A percentile compares a stretch with the other conserved stretches of the same genome.
Evolutionary conservation across 2,888 invertebrate genomes (phyloP).

Genomic region (Melanostoma scalare): DNA sequence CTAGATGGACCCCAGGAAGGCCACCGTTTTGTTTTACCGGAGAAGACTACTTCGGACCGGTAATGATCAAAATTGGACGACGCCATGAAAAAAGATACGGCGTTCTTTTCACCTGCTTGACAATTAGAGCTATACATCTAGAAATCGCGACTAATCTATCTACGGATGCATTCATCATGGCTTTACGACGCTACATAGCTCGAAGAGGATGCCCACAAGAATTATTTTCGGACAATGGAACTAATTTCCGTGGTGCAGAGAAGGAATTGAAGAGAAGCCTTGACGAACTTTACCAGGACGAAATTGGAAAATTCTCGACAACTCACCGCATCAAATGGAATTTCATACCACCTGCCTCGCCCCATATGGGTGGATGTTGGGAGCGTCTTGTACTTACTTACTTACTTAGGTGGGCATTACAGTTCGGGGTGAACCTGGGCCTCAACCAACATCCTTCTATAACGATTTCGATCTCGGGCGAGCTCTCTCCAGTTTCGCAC

Average conservation of each 20-base stretch:
- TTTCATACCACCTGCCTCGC: conserved; percentile 70
- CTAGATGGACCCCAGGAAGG: conserved; percentile 5
- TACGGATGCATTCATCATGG: conserved; percentile 46
- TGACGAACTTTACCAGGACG: conserved; percentile 5
- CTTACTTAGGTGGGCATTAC: too few relatives aligned
- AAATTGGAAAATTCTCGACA: conserved; percentile 6
- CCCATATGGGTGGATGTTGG: conserved; percentile 50
- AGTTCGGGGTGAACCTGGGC: too few relatives aligned
- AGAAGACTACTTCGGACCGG: conserved; percentile 49
- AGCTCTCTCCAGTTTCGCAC: too few relatives aligned
- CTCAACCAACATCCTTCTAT: too few relatives aligned
- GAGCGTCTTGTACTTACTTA: too few relatives aligned
- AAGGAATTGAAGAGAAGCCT: background rate
- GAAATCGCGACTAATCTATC: conserved; percentile 36
- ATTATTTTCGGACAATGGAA: conserved; percentile 42
- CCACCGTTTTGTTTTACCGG: conserved; percentile 44
- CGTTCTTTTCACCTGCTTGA: conserved; percentile 54
- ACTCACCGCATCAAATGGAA: conserved; percentile 56
- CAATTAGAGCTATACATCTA: conserved; percentile 40
- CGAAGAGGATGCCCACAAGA: conserved; percentile 37
- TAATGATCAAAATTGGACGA: conserved; percentile 35
- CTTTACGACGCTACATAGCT: conserved; percentile 32
- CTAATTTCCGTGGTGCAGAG: conserved; percentile 17
- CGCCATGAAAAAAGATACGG: conserved; percentile 48
- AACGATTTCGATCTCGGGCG: too few relatives aligned